Evolutionary conservation across 2,888 invertebrate species (phyloP).

Genomic region (Agonopterix arenella): DNA sequence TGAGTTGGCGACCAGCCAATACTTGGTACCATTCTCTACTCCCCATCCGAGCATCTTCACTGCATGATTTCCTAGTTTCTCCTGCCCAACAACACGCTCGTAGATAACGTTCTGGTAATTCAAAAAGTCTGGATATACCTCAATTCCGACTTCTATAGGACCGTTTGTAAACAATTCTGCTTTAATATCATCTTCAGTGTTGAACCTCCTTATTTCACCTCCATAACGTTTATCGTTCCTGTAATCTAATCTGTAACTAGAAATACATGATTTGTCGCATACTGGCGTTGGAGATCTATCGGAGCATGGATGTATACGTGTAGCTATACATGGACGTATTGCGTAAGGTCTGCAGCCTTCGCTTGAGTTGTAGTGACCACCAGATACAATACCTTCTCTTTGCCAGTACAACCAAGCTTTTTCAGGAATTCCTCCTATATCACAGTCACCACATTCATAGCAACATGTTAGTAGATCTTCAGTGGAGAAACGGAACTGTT

Average conservation of each 20-base stretch:
- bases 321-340: conserved; percentile 27
- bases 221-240: too few relatives aligned
- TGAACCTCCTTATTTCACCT: too few relatives aligned
- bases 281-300: conserved; percentile 21
- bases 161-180: conserved; percentile 85
- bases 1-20: conserved; percentile 90
- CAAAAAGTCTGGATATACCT: conserved; percentile 85
- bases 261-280: too few relatives aligned
- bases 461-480: conserved; percentile 86
- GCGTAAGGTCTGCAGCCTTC: conserved; percentile 9
- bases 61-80: conserved; percentile 82
- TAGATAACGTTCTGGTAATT: conserved; percentile 66
- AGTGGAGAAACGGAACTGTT: conserved; percentile 70
- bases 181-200: conserved; percentile 71
- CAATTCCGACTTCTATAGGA: conserved; percentile 87
- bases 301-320: background rate
- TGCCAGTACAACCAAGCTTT: conserved; percentile 26
- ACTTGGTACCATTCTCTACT: conserved; percentile 79
- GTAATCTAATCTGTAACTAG: too few relatives aligned
- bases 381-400: background rate
- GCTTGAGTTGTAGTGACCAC: background rate
- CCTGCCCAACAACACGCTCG: background rate
- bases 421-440: conserved; percentile 78
- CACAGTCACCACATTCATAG: conserved; percentile 40
- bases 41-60: conserved; percentile 90